Evolutionary conservation across 1,140 invertebrate species (phyloP).

Genomic region (Cotesia typhae): DNA sequence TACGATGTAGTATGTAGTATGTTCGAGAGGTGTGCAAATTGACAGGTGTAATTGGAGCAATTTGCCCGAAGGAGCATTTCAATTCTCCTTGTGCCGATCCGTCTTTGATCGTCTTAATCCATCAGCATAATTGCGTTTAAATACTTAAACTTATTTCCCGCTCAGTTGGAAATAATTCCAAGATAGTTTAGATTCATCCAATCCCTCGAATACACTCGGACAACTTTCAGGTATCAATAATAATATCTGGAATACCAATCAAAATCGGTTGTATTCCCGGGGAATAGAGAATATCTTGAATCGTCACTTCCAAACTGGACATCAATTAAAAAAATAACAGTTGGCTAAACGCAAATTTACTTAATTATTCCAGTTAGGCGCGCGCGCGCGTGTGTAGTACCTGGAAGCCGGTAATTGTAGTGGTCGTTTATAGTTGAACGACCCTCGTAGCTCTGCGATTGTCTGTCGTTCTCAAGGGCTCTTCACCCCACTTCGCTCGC

Average conservation of each 20-base stretch:
- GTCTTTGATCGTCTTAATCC: neutral
- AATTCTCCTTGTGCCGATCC: neutral
- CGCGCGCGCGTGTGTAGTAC: slow-evolving; percentile 26
- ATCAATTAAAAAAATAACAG: slow-evolving; percentile 3
- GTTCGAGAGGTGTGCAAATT: slow-evolving; percentile 11
- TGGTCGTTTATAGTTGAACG: slow-evolving; percentile 62
- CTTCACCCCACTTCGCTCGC: slow-evolving; percentile 35
- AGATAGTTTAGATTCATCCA: too few relatives aligned
- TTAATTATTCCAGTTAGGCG: slow-evolving; percentile 49
- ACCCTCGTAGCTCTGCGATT: slow-evolving; percentile 50
- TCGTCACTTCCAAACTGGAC: too few relatives aligned
- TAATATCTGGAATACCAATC: too few relatives aligned
- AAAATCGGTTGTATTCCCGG: too few relatives aligned
- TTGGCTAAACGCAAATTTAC: slow-evolving; percentile 41
- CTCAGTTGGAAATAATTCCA: too few relatives aligned
- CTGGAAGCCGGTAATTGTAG: slow-evolving; percentile 54
- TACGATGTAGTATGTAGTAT: neutral
- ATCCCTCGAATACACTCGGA: too few relatives aligned
- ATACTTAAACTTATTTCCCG: too few relatives aligned
- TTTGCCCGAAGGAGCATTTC: neutral
- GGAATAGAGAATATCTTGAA: neutral
- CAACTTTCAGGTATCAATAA: too few relatives aligned
- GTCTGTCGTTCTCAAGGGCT: slow-evolving; percentile 49
- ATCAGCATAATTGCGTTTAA: too few relatives aligned
- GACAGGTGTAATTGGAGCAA: slow-evolving; percentile 33